Percentiles rank a stretch among this genome's conserved stretches.
Conservation (phyloP, 2,113 vertebrate species). For the Sceloporus tristichus region DNA sequence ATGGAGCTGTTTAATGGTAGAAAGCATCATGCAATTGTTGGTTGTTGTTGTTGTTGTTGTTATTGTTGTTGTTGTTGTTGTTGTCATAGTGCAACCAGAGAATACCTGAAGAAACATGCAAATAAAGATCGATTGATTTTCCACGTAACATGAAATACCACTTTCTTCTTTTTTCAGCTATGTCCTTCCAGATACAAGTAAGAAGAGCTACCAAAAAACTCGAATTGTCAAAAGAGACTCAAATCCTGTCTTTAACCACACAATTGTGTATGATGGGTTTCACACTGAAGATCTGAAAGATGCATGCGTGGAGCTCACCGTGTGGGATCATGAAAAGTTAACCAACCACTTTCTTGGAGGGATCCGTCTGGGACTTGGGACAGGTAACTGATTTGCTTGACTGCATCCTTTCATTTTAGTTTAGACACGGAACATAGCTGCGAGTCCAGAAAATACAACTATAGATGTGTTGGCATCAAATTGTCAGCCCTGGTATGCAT, state of each 20-base stretch:
- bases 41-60: neutral
- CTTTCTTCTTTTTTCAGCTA: constrained; percentile 67
- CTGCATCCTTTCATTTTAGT: neutral
- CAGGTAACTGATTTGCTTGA: constrained; percentile 50
- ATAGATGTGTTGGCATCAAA: too few relatives aligned
- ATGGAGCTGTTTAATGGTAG: neutral
- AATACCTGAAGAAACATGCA: neutral
- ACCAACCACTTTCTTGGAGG: constrained; percentile 81
- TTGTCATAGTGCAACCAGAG: neutral
- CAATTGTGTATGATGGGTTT: constrained; percentile 80
- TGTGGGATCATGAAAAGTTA: constrained; percentile 81
- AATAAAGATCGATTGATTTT: neutral
- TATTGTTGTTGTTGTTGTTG: too few relatives aligned
- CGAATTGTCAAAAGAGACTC: constrained; percentile 76
- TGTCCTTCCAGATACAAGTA: constrained; percentile 80
- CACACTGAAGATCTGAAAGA: constrained; percentile 78
- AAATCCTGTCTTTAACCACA: constrained; percentile 80
- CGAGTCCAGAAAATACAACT: too few relatives aligned
- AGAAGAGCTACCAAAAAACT: constrained; percentile 81
- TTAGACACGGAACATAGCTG: neutral
- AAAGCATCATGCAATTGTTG: neutral
- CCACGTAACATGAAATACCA: neutral
- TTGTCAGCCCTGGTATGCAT: too few relatives aligned
- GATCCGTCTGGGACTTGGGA: constrained; percentile 77
- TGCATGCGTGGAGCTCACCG: constrained; percentile 79